Evolutionary conservation across 2,888 invertebrate genomes (phyloP).

Genomic region (Cryptocephalus primarius): DNA sequence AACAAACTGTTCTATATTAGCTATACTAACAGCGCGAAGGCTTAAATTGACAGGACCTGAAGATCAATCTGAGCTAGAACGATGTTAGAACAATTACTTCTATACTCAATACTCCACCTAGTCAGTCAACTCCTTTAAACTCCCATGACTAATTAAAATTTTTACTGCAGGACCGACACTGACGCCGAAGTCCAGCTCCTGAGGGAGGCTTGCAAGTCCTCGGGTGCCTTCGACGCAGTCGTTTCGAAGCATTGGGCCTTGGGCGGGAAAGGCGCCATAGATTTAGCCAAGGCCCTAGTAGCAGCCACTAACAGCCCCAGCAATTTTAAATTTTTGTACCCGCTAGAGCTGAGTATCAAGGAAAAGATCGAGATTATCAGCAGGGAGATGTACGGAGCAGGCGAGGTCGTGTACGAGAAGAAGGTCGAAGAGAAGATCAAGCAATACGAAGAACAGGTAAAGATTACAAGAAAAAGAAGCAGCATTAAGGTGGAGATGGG

Average conservation of each 20-base stretch:
- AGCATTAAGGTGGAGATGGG: neutral
- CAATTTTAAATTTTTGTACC: conserved; percentile 60
- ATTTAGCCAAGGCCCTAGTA: conserved; percentile 79
- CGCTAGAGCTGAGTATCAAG: conserved; percentile 56
- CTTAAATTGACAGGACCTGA: too few relatives aligned
- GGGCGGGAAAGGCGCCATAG: conserved; percentile 80
- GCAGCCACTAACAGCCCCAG: conserved; percentile 57
- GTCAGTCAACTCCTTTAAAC: too few relatives aligned
- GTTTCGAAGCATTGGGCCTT: conserved; percentile 81
- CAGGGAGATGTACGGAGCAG: conserved; percentile 93
- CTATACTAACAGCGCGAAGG: too few relatives aligned
- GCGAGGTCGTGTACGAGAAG: conserved; percentile 62
- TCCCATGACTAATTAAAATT: too few relatives aligned
- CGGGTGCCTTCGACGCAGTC: conserved; percentile 82
- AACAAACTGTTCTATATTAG: too few relatives aligned
- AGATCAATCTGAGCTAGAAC: too few relatives aligned
- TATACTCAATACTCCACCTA: too few relatives aligned
- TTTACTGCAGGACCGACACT: conserved; percentile 76
- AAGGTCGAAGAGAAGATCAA: conserved; percentile 61
- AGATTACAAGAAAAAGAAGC: conserved; percentile 1
- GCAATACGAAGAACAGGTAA: conserved; percentile 62
- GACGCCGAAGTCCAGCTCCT: conserved; percentile 72
- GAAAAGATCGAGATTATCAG: conserved; percentile 86
- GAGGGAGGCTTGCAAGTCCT: conserved; percentile 54
- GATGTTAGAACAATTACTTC: too few relatives aligned